Base-by-base conservation (phyloP, 2,797 vertebrate species). In the Scolopax rusticola region DNA sequence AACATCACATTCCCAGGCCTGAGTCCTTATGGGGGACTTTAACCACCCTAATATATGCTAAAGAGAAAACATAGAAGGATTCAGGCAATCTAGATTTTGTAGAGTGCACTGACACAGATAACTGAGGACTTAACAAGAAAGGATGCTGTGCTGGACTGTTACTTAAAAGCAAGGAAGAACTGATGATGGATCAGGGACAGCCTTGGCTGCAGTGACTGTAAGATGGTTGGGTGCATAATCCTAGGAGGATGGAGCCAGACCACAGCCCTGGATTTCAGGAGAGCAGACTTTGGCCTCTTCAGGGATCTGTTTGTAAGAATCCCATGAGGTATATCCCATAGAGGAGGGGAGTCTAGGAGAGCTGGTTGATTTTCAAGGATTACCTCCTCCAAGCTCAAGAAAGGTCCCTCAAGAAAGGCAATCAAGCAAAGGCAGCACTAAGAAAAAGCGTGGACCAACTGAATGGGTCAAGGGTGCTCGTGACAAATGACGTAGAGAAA, bases 101-200 rank as follows among this genome's bases (percentile, higher is more conserved):
- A 45, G n/a, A 56, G 15, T 0, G 0, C 19, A 12, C 38, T 77
- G 24, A 27, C 43, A 45, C 1, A 5, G 5, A 1, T 74, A 21
- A 20, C 7, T 51, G 28, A 84, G 30, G 5, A 68, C 1, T 17
- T 18, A 63, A 32, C 7, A 56, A 40, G 20, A 18, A 73, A 50
- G 17, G 19, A 1, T 68, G 8, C 12, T 45, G 7, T 50, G 11
- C 47, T 61, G 59, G 27, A 50, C 5, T 77, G 18, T 27, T 76
- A 10, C 20, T 70, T 71, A 28, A 21, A 71, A 51, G 20, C 38
- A 59, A 59, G 21, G 30, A 67, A 67, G 54, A 85, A 28, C 15
- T 48, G 30, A 17, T 64, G 32, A 25, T n/a, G 5, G 33, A 60
- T 38, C 60, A 60, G 24, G 14, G 23, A 12, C 32, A 65, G 3